These are phyloP conservation scores for Sebastes miniatus DNA, from an alignment of 2,797 vertebrate species.

Conservation along the genomic window DNA sequence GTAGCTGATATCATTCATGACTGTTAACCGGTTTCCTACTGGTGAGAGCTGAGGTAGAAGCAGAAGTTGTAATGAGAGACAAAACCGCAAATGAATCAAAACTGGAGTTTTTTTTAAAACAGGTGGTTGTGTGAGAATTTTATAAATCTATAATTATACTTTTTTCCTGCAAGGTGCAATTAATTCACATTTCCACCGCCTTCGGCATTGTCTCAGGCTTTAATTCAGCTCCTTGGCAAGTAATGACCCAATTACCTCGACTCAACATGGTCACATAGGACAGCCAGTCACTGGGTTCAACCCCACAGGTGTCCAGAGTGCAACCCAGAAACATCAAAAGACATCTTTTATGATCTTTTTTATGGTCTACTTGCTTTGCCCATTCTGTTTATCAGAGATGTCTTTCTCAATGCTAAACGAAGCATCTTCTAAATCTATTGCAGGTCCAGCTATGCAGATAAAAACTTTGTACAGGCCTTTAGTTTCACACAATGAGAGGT, in stretches of 20 bases:
- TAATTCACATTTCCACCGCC: conserved; percentile 6
- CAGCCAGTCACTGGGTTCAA: conserved; percentile 63
- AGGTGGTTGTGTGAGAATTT: not conserved
- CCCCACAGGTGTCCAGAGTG: conserved; percentile 73
- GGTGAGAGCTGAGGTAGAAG: not conserved
- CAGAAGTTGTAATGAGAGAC: not conserved
- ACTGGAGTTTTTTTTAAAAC: not conserved
- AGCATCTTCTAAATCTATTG: conserved; percentile 19
- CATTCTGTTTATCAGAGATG: conserved; percentile 49
- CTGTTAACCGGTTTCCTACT: conserved; percentile 5
- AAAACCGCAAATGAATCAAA: not conserved
- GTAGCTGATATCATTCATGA: conserved; percentile 20
- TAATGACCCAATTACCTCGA: conserved; percentile 60
- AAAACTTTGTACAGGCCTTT: not conserved
- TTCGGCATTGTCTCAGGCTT: conserved; percentile 16
- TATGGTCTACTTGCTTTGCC: conserved; percentile 64
- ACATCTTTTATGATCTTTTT: conserved; percentile 64
- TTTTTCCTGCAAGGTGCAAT: not conserved
- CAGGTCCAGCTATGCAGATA: not conserved
- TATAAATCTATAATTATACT: not conserved
- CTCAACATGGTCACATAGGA: conserved; percentile 37
- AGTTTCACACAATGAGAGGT: not conserved
- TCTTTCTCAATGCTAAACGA: conserved; percentile 49
- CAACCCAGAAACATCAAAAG: conserved; percentile 68
- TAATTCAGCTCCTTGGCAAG: conserved; percentile 42